Conservation (phyloP, 2,888 invertebrate species). For the Mechanitis messenoides region DNA sequence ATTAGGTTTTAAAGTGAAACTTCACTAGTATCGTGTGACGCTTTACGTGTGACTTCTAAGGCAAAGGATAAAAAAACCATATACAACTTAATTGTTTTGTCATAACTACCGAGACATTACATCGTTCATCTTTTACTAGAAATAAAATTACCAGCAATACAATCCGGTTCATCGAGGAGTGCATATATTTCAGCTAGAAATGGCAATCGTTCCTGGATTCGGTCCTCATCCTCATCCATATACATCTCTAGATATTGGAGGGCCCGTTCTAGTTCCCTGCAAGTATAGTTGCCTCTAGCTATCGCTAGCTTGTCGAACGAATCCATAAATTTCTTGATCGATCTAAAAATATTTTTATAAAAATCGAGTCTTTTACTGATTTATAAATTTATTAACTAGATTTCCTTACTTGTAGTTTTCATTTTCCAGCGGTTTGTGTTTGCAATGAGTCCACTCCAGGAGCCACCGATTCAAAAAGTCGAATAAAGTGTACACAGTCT, state of each 20-base stretch:
- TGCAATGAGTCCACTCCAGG: slow-evolving; percentile 76
- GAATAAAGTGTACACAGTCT: slow-evolving; percentile 82
- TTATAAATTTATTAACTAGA: background rate
- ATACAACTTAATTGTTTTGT: no score
- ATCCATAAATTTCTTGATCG: slow-evolving; percentile 57
- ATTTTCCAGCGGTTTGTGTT: slow-evolving; percentile 58
- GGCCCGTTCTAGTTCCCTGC: slow-evolving; percentile 85
- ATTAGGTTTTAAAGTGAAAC: no score
- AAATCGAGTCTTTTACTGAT: background rate
- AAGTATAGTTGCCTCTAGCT: slow-evolving; percentile 84
- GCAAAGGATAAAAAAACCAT: no score
- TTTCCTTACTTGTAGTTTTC: slow-evolving; percentile 65
- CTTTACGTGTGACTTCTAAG: no score
- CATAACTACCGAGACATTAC: no score
- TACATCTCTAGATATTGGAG: slow-evolving; percentile 85
- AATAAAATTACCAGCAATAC: slow-evolving; percentile 82
- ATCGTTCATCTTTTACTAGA: no score
- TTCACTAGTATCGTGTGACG: no score
- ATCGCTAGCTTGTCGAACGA: slow-evolving; percentile 81
- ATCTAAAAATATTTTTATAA: slow-evolving; percentile 37
- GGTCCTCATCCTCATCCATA: slow-evolving; percentile 75
- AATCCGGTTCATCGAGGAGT: slow-evolving; percentile 92
- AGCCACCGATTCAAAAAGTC: slow-evolving; percentile 88
- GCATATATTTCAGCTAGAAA: slow-evolving; percentile 89
- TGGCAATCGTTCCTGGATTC: slow-evolving; percentile 78